Percentiles rank a stretch among this genome's conserved stretches.
These are phyloP conservation scores for Oncorhynchus gorbuscha DNA, from an alignment of 2,113 vertebrate genomes.

Conservation along the genomic window DNA sequence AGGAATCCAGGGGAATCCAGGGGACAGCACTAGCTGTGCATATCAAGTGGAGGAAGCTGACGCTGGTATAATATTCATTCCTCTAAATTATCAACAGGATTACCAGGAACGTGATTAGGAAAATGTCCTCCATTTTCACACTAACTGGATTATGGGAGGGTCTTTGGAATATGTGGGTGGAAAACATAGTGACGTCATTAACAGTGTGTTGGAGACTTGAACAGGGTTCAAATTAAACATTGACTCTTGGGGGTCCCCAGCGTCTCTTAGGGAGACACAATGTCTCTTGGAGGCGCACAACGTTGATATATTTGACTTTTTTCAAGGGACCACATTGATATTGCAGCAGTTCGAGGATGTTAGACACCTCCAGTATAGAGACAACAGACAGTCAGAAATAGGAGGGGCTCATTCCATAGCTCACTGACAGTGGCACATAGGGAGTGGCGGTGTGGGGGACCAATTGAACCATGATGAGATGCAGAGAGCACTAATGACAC, in stretches of 20 bases:
- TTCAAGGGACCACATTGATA: too few species aligned
- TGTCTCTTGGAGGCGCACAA: too few species aligned
- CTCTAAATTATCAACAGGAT: constrained; percentile 44
- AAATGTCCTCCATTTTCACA: constrained; percentile 42
- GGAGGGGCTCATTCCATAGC: neutral
- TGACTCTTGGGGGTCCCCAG: too few species aligned
- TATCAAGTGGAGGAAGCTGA: constrained; percentile 33
- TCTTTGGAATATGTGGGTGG: neutral
- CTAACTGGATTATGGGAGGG: constrained; percentile 27
- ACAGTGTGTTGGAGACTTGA: too few species aligned
- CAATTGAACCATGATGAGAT: constrained; percentile 30
- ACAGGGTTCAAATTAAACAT: too few species aligned
- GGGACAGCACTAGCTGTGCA: constrained; percentile 26
- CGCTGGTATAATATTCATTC: constrained; percentile 32
- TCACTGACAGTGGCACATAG: neutral
- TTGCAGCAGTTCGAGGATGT: too few species aligned
- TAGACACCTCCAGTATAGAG: too few species aligned
- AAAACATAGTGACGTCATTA: neutral
- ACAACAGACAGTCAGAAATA: too few species aligned
- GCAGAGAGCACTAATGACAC: constrained; percentile 54
- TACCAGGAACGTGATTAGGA: constrained; percentile 31
- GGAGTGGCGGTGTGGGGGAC: neutral
- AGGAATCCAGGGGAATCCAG: neutral
- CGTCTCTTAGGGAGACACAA: too few species aligned
- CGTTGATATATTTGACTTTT: too few species aligned